Percentiles rank a stretch among this genome's conserved stretches.
phyloP scores from a whole-genome alignment of 2,888 invertebrate genomes.

The Tachina fera region DNA sequence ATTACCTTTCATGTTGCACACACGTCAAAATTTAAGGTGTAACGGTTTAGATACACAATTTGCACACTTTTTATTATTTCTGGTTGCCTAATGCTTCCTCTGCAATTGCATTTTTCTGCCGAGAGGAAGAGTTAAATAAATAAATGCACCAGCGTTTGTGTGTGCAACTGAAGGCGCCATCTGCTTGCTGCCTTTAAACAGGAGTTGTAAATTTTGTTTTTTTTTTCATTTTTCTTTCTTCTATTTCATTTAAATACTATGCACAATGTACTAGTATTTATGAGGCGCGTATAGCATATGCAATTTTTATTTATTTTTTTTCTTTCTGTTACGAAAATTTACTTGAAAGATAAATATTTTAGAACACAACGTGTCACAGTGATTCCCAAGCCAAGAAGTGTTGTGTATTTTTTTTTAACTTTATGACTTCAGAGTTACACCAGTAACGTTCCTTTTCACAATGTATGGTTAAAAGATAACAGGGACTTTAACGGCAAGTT shows the following conservation, averaged over 20 bases:
- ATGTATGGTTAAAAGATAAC: too few relatives aligned
- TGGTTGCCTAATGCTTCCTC: constrained; percentile 10
- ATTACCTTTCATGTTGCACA: constrained; percentile 51
- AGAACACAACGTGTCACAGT: background rate
- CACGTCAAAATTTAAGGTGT: constrained; percentile 55
- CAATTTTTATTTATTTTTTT: constrained; percentile 3
- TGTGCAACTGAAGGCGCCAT: constrained; percentile 68
- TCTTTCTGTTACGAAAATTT: constrained; percentile 11
- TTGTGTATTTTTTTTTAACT: too few relatives aligned
- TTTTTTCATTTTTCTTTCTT: background rate
- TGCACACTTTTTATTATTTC: constrained; percentile 61
- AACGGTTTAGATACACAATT: constrained; percentile 52
- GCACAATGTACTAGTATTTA: constrained; percentile 20
- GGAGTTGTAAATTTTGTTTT: constrained; percentile 18
- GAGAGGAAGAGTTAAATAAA: background rate
- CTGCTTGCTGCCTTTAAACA: constrained; percentile 39
- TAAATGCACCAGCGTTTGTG: background rate
- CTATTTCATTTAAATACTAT: constrained; percentile 14
- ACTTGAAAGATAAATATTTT: constrained; percentile 19
- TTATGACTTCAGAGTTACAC: background rate
- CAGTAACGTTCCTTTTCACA: too few relatives aligned
- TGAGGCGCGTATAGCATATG: constrained; percentile 42
- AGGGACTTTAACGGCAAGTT: too few relatives aligned
- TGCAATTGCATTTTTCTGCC: background rate
- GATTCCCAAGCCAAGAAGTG: constrained; percentile 9